Evolutionary conservation across 1,140 invertebrate genomes (phyloP), one percentile per base, ranked within the genome.

Genomic region (Prorops nasuta): DNA sequence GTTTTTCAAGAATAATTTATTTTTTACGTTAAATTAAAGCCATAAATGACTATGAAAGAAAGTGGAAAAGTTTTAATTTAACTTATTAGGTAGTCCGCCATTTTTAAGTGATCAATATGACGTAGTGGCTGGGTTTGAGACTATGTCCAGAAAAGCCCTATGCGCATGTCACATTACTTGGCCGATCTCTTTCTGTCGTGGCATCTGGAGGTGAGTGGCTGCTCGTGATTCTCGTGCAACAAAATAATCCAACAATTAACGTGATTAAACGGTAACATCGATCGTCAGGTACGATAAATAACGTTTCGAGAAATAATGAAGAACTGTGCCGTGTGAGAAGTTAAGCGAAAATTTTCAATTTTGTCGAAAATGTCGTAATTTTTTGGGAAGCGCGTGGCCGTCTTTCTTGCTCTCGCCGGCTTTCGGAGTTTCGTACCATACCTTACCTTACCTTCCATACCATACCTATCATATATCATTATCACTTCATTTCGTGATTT

Each of bases 141-240:
- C 37, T 63, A 40, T 15, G 36, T 24, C 18, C 37, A 51, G 18
- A 44, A 20, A 62, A 60, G 52, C 57, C 54, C 54, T 62, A 52
- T 72, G 75, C 78, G 78, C 77, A 79, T 74, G 75, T 72, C 68
- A 66, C 58, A 61, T 64, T 39, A 51, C 49, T 68, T 49, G 51
- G 46, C 64, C 73, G 71, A 69, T 74, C 77, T 80, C 79, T 80
- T 81, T 81, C 79, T 80, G 75, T 74, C 71, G 77, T 80, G 71
- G 79, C 74, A 76, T 72, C 73, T 77, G 63, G 71, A 80, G 79
- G 79, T 81, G 78, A 80, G 79, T 80, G 72, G 69, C 70, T 57
- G 69, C 71, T 54, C 56, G 53, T 69, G 56, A 32, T 52, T 45
- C 31, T 55, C 48, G 53, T 35, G 40, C 51, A 31, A 22, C 18